phyloP scores from a whole-genome alignment of 2,797 vertebrate genomes.

The Melanotaenia trifasciata region DNA sequence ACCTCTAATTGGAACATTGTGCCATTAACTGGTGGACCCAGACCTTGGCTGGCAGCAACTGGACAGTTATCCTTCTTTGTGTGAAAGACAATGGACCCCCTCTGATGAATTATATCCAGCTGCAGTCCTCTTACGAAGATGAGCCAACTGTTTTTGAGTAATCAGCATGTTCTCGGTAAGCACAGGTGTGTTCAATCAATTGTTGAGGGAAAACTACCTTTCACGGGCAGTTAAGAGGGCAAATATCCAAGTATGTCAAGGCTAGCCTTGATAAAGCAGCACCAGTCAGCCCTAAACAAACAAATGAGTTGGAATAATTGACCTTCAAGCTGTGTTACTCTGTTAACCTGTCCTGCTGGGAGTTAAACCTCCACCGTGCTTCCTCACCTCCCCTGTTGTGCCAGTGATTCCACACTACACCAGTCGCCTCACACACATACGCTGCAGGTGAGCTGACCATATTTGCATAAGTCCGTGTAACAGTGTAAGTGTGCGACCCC shows the following conservation, averaged over 20 bases:
- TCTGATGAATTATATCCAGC: conserved; percentile 57
- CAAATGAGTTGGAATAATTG: conserved; percentile 69
- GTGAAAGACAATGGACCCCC: conserved; percentile 56
- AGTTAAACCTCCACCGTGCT: conserved; percentile 73
- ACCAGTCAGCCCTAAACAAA: conserved; percentile 68
- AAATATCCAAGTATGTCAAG: conserved; percentile 66
- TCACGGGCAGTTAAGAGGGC: conserved; percentile 43
- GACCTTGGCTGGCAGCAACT: conserved; percentile 64
- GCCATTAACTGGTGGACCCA: conserved; percentile 64
- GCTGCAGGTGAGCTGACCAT: conserved; percentile 63
- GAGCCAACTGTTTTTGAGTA: conserved; percentile 41
- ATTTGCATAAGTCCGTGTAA: conserved; percentile 77
- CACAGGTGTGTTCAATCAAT: conserved; percentile 61
- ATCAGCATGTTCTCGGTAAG: conserved; percentile 56
- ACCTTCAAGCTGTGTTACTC: conserved; percentile 77
- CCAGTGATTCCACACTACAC: conserved; percentile 11
- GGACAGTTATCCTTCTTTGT: conserved; percentile 51
- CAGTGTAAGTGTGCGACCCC: conserved; percentile 63
- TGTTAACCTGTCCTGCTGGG: conserved; percentile 74
- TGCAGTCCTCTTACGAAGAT: conserved; percentile 33
- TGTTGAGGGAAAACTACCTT: conserved; percentile 49
- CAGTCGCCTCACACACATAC: conserved; percentile 32
- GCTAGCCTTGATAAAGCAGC: conserved; percentile 56
- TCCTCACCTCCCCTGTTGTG: conserved; percentile 13
- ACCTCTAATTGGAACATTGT: conserved; percentile 72